These are phyloP conservation scores for Yponomeuta sedellus DNA, from an alignment of 2,888 invertebrate genomes.

Conservation along the genomic window DNA sequence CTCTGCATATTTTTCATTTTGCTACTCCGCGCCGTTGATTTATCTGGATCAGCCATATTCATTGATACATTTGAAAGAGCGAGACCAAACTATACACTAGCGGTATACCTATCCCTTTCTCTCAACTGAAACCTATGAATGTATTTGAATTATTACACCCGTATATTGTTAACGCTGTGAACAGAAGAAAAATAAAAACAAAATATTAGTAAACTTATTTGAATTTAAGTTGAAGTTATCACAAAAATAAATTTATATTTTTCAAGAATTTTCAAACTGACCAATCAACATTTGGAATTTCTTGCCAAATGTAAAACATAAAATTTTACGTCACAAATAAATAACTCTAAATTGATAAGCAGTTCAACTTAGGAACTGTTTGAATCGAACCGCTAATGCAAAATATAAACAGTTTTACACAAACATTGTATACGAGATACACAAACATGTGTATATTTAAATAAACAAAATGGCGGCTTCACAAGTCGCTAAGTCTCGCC, in stretches of 20 bases:
- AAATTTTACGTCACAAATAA: constrained; percentile 2
- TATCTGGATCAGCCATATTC: not conserved
- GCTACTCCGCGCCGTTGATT: not conserved
- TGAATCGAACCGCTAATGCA: not conserved
- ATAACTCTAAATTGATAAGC: not conserved
- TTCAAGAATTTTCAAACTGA: not conserved
- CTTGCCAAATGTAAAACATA: not conserved
- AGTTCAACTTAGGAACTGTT: not conserved
- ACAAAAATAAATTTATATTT: not conserved
- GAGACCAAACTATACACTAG: not conserved
- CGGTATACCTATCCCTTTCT: not conserved
- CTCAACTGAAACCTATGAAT: not conserved
- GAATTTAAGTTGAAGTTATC: not conserved
- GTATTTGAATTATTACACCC: not conserved
- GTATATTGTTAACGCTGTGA: not conserved
- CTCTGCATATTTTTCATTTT: not conserved
- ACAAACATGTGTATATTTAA: constrained; percentile 59
- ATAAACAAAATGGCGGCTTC: constrained; percentile 31
- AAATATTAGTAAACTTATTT: not conserved
- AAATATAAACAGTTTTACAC: not conserved
- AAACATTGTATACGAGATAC: constrained; percentile 38
- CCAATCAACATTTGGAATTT: not conserved
- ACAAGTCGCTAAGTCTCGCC: not conserved
- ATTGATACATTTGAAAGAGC: not conserved
- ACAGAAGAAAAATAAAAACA: not conserved